Base-by-base conservation (phyloP, 2,888 invertebrate genomes). In the Uropetala carovei region DNA sequence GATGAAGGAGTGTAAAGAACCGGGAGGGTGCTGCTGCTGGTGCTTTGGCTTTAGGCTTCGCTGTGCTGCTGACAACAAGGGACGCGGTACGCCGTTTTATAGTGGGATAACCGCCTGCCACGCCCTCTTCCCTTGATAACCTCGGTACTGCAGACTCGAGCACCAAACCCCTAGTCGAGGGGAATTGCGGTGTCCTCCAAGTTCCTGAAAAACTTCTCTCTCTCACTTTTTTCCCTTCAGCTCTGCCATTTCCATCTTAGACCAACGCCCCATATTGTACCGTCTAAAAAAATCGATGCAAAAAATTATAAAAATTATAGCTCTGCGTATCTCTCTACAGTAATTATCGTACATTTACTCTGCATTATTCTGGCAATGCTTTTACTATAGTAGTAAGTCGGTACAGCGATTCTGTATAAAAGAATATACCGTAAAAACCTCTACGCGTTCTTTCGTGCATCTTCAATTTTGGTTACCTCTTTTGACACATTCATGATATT, bases 81-180 rank as follows among this genome's bases (percentile, higher is more conserved):
- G 83, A 83, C 83, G 60, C 27, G 14, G 60, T 22, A 60, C 30
- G 14, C 86, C 83, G 59, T 86, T 86, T 86, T 86, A 86, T 86
- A 86, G 86, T 13, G 22, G 86, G 27, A 58, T 58, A n/a, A 5
- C 58, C 14, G 14, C 85, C 9, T 8, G 83, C 83, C 83, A 43
- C 83, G 83, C 83, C 83, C 83, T 43, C 13, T 57, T n/a, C 83
- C 18, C 43, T 56, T 57, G 18, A 56, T 57, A 43, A 56, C 57
- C 57, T 14, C 83, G 83, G 43, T 4, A 18, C n/a, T 58, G 22
- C 27, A 86, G 22, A 58, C 43, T 86, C 59, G 60, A 59, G 58
- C 10, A 59, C 27, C 86, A 59, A 86, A 86, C 86, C 86, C 86
- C 18, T 64, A 64, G 30, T 59, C 27, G 86, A 86, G 30, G 22